Percentiles rank a stretch among this genome's conserved stretches.
phyloP scores from a whole-genome alignment of 2,888 invertebrate genomes.

The Homarus gammarus region DNA sequence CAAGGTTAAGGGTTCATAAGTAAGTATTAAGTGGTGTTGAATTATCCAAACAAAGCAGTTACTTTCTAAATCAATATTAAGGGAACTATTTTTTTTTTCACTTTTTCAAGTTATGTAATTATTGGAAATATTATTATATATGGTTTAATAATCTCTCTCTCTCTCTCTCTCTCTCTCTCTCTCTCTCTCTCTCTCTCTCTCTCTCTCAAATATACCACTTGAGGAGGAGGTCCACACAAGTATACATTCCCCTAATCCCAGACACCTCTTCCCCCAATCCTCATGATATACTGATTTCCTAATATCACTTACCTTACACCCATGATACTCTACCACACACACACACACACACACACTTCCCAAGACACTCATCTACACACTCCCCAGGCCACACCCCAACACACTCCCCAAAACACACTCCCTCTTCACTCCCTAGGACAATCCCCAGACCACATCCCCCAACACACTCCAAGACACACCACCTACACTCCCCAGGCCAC shows the following conservation, averaged over 20 bases:
- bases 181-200: background rate
- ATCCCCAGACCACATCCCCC: background rate
- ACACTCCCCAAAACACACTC: background rate
- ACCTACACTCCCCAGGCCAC: background rate
- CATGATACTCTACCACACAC: too few relatives aligned
- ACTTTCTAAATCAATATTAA: too few relatives aligned
- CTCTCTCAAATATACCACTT: background rate
- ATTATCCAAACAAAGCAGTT: too few relatives aligned
- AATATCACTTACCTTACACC: background rate
- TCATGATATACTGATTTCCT: background rate
- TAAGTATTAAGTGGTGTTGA: too few relatives aligned
- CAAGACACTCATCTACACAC: background rate
- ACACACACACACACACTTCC: background rate
- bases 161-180: background rate
- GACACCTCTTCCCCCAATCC: background rate
- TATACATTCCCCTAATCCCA: background rate
- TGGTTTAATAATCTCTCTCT: background rate
- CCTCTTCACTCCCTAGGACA: background rate
- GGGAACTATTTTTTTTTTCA: too few relatives aligned
- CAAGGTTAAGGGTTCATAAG: too few relatives aligned
- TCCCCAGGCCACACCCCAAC: background rate
- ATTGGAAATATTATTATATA: too few relatives aligned
- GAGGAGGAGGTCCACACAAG: background rate
- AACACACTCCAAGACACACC: background rate
- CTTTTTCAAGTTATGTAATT: too few relatives aligned